Percentiles rank a stretch among this genome's conserved stretches.
These are phyloP conservation scores for Brachionus manjavacas DNA, from an alignment of 1,140 invertebrate species.

Conservation along the genomic window DNA sequence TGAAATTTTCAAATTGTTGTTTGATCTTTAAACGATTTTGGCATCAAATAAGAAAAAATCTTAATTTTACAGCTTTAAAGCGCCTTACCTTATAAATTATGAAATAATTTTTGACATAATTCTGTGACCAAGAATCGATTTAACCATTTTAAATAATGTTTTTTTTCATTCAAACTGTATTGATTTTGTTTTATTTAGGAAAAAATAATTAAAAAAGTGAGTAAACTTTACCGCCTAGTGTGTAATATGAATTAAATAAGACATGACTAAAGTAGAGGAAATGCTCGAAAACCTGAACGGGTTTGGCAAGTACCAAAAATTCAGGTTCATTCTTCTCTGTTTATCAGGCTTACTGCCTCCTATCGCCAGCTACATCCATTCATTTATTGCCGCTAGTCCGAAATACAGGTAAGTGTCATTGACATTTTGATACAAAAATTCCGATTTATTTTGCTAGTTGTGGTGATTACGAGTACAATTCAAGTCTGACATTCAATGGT, in stretches of 20 bases:
- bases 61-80: neutral
- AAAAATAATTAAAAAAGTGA: neutral
- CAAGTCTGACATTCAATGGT: neutral
- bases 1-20: neutral
- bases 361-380: slow-evolving; percentile 13
- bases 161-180: neutral
- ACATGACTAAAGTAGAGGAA: slow-evolving; percentile 27
- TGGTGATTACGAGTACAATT: neutral
- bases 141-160: neutral
- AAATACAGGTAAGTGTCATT: neutral
- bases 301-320: slow-evolving; percentile 37
- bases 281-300: slow-evolving; percentile 15
- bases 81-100: neutral
- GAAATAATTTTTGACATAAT: neutral
- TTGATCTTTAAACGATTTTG: neutral
- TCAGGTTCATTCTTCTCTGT: neutral
- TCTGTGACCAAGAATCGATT: slow-evolving; percentile 30
- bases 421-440: neutral
- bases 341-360: slow-evolving; percentile 16
- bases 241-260: neutral
- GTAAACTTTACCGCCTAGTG: neutral
- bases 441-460: neutral
- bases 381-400: slow-evolving; percentile 23
- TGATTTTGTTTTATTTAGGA: slow-evolving; percentile 23
- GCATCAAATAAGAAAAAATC: neutral